Base-by-base conservation (phyloP, 2,888 invertebrate genomes). In the Polyommatus icarus region DNA sequence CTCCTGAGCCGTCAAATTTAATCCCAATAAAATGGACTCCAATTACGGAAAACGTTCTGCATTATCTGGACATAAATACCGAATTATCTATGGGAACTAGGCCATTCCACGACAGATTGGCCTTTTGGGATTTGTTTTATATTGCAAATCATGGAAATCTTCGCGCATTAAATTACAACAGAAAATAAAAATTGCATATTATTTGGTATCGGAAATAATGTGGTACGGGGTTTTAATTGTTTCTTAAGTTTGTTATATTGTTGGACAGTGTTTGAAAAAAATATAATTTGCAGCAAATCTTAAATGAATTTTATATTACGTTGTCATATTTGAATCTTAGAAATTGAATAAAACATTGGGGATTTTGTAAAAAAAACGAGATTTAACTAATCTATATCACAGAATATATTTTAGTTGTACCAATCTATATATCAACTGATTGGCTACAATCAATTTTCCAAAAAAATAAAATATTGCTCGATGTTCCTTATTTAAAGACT, bases 71-170 rank as follows among this genome's bases (percentile, higher is more conserved):
- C 6, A 83, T 85, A 1, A 79, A 82, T 40, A 80, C 71, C 0
- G 79, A 81, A 3, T 59, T 85, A 40, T 78, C 76, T 4, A 75
- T 79, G 18, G 78, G 79, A 15, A 77, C 72, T 8, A 81, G 80
- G 72, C 85, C 85, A 0, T 83, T 84, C 67, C 80, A 83, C 20
- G 78, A 82, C 15, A 82, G 85, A 75, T 80, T 84, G 76, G 82
- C 82, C 0, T 84, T 85, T 73, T 85, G 84, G 85, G 83, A 85
- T n/a, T 61, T 81, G 3, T 85, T 87, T 76, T 85, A 84, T 78
- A 82, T 81, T 72, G 18, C 71, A 54, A 75, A 75, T 75, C 29
- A 24, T 75, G 50, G 18, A 54, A 75, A 75, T 50, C 50, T 75
- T 29, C 75, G 75, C 50, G 75, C 75, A 54, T 50, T 67, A 67